These are phyloP conservation scores for Laterallus jamaicensis DNA, from an alignment of 2,113 vertebrate species.

Conservation along the genomic window DNA sequence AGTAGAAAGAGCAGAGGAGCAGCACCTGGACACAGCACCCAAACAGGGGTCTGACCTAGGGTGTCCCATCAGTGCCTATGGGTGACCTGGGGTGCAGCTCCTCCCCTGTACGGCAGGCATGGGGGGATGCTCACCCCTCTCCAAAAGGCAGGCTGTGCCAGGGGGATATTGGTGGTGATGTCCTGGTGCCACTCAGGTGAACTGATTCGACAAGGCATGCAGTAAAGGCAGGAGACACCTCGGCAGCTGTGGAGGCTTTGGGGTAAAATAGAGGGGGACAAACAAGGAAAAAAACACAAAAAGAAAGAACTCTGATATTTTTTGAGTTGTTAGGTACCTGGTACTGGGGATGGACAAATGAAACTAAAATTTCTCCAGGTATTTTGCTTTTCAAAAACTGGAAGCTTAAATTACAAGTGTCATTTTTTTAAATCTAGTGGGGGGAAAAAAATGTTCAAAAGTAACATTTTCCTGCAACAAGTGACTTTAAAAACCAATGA, in stretches of 20 bases:
- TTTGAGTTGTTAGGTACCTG: not conserved
- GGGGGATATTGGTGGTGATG: not conserved
- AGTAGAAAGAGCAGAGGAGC: not conserved
- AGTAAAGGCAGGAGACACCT: not conserved
- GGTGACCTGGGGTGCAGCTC: not conserved
- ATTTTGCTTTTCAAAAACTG: not conserved
- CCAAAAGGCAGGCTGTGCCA: not conserved
- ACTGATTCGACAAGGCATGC: rapidly evolving
- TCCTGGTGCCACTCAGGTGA: not conserved
- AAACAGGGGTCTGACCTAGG: not conserved
- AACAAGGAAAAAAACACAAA: not conserved
- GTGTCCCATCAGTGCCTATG: rapidly evolving
- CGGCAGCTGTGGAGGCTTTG: not conserved
- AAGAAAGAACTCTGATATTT: not conserved
- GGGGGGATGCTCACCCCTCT: rapidly evolving
- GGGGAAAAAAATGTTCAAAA: not conserved
- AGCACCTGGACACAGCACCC: not conserved
- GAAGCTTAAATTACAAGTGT: not conserved
- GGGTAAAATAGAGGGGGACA: not conserved
- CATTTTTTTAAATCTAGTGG: not conserved
- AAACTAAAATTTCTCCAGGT: not conserved
- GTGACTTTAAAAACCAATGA: not conserved
- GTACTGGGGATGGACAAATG: not conserved
- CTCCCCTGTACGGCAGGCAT: rapidly evolving
- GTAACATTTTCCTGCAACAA: not conserved